Conservation (phyloP, 1,140 invertebrate genomes). For the Drosophila sucinea region DNA sequence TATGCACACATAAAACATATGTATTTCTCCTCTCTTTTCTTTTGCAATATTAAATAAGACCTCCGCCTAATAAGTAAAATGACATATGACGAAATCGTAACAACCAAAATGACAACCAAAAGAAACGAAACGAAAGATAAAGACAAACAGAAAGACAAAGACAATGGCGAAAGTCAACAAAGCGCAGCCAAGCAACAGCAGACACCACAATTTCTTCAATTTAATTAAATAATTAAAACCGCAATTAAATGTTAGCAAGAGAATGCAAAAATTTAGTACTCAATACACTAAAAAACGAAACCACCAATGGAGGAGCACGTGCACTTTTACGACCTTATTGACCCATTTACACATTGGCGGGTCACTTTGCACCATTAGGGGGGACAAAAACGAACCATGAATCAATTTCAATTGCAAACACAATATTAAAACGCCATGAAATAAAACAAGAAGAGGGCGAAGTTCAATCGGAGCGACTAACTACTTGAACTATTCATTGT, state of each 20-base stretch:
- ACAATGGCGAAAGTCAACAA: constrained; percentile 27
- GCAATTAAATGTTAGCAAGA: constrained; percentile 35
- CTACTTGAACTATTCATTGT: too few species aligned
- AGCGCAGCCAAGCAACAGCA: constrained; percentile 37
- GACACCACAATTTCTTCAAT: constrained; percentile 66
- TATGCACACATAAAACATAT: not conserved
- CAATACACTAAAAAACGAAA: not conserved
- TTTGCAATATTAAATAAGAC: constrained; percentile 47
- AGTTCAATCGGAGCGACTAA: too few species aligned
- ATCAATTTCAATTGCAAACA: not conserved
- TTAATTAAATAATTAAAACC: constrained; percentile 74
- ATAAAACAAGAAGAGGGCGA: too few species aligned
- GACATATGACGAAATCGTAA: constrained; percentile 63
- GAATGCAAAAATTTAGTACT: constrained; percentile 29
- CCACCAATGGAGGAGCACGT: not conserved
- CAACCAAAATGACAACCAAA: constrained; percentile 37
- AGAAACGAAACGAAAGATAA: not conserved
- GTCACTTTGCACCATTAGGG: not conserved
- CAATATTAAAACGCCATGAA: too few species aligned
- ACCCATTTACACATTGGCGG: constrained; percentile 1
- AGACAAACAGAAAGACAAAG: constrained; percentile 12
- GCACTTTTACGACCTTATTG: constrained; percentile 4
- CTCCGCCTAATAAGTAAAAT: constrained; percentile 40
- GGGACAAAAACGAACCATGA: not conserved
- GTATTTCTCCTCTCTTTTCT: constrained; percentile 28